Conservation (phyloP, 2,113 vertebrate species). For the Morone saxatilis region DNA sequence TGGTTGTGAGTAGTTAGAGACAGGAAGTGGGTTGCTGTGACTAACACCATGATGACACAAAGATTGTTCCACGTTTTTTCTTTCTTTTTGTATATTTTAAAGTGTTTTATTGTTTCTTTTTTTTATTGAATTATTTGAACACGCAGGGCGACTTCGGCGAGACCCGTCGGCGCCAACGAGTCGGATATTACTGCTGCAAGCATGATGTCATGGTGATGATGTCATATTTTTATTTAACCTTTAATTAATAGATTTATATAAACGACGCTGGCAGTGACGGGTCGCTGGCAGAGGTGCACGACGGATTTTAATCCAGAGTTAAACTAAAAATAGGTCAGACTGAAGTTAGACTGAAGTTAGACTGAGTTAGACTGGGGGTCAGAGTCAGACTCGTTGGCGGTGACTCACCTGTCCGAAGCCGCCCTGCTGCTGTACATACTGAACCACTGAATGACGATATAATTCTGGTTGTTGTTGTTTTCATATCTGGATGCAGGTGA, state of each 20-base stretch:
- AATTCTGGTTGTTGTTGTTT: constrained; percentile 55
- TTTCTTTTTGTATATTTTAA: constrained; percentile 56
- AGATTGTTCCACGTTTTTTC: constrained; percentile 67
- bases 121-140: constrained; percentile 2
- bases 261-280: not conserved
- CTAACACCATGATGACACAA: constrained; percentile 60
- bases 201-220: constrained; percentile 35
- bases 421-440: constrained; percentile 52
- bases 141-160: not conserved
- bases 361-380: not conserved
- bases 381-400: not conserved
- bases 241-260: not conserved
- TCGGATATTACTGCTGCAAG: not conserved
- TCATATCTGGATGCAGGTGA: constrained; percentile 56
- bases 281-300: not conserved
- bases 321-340: not conserved
- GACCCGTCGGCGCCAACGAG: not conserved
- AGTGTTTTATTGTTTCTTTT: constrained; percentile 47
- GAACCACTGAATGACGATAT: constrained; percentile 45
- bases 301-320: not conserved
- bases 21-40: constrained; percentile 67
- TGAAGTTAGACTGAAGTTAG: not conserved
- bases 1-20: constrained; percentile 49
- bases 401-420: not conserved
- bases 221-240: constrained; percentile 49